Conservation (phyloP, 1,140 invertebrate species). For the Brachystomella parvula region DNA sequence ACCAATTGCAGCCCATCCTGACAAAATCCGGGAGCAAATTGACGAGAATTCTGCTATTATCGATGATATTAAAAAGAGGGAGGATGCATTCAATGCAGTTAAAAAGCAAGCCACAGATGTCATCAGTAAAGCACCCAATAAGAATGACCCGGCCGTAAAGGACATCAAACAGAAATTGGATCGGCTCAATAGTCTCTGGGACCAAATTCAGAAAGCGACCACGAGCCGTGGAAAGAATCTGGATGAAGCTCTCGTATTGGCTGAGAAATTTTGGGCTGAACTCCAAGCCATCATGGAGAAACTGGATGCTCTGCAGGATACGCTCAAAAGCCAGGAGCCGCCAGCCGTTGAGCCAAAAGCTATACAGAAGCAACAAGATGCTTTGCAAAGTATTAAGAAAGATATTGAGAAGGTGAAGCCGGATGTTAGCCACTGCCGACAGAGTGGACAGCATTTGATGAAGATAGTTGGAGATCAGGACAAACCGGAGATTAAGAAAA, state of each 20-base stretch:
- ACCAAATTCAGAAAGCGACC: constrained; percentile 80
- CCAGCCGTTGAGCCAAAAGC: constrained; percentile 83
- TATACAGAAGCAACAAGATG: constrained; percentile 90
- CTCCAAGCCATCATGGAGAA: constrained; percentile 78
- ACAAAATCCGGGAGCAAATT: constrained; percentile 88
- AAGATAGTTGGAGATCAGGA: constrained; percentile 88
- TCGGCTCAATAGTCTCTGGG: constrained; percentile 84
- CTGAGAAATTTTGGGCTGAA: constrained; percentile 93
- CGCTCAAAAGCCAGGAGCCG: constrained; percentile 76
- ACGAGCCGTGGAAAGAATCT: constrained; percentile 69
- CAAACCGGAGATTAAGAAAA: constrained; percentile 94
- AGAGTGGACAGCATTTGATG: constrained; percentile 84
- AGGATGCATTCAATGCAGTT: constrained; percentile 84
- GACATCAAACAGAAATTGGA: constrained; percentile 92
- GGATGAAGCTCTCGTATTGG: constrained; percentile 77
- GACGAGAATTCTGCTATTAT: constrained; percentile 83
- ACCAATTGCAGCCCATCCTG: constrained; percentile 88
- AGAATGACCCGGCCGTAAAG: constrained; percentile 80
- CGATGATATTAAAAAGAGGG: constrained; percentile 83
- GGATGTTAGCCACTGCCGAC: constrained; percentile 68
- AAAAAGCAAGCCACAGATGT: constrained; percentile 85
- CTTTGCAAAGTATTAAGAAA: constrained; percentile 80
- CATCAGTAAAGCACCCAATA: constrained; percentile 81
- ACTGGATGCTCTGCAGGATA: constrained; percentile 80
- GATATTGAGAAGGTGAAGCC: constrained; percentile 71